phyloP scores from a whole-genome alignment of 2,113 vertebrate species.

The Urocolius indicus region DNA sequence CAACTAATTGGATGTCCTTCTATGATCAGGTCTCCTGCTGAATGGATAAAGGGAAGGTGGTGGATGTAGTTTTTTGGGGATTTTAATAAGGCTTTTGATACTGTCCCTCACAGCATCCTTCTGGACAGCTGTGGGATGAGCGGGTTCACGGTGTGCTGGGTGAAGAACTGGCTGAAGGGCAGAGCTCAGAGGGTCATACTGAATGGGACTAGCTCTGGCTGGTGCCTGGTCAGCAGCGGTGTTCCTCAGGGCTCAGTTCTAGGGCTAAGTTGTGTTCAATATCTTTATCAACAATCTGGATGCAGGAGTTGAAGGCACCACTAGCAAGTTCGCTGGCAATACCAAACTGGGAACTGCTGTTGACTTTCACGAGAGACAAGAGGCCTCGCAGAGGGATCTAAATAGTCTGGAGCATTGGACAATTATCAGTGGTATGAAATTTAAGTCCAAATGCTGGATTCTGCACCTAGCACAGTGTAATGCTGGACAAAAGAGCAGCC shows the following conservation, averaged over 20 bases:
- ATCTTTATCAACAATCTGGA: not conserved
- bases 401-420: not conserved
- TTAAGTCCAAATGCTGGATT: not conserved
- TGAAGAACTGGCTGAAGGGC: not conserved
- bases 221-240: rapidly evolving
- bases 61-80: not conserved
- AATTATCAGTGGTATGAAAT: not conserved
- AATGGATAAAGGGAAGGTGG: not conserved
- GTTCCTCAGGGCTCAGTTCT: not conserved
- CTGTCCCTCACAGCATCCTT: not conserved
- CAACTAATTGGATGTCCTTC: not conserved
- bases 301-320: not conserved
- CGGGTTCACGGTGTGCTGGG: rapidly evolving
- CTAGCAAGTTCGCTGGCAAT: not conserved
- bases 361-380: not conserved
- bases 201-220: not conserved
- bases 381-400: not conserved
- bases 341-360: not conserved
- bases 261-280: not conserved
- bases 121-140: not conserved
- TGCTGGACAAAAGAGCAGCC: not conserved
- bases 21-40: not conserved
- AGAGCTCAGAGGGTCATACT: not conserved
- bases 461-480: not conserved
- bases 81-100: not conserved